These are phyloP conservation scores for Dissostichus mawsoni DNA, from an alignment of 2,113 vertebrate genomes.

Conservation along the genomic window DNA sequence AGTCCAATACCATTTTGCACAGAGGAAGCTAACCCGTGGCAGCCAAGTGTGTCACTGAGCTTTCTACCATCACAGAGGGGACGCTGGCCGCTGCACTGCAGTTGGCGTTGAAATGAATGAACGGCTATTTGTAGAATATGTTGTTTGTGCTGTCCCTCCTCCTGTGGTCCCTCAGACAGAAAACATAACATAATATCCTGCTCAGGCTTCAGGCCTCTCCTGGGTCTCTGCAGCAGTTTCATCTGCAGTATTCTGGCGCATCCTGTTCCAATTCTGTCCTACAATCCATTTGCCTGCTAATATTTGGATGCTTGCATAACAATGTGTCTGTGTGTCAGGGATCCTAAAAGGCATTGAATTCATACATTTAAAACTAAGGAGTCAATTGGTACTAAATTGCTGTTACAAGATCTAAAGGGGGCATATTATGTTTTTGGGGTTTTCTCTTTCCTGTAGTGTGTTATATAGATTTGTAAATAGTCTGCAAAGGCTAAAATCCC, in stretches of 20 bases:
- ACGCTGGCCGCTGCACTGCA: constrained; percentile 32
- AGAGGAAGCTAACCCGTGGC: constrained; percentile 10
- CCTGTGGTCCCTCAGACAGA: constrained; percentile 2
- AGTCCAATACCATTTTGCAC: constrained; percentile 46
- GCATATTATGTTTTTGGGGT: too few relatives aligned
- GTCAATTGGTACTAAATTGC: too few relatives aligned
- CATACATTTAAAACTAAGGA: too few relatives aligned
- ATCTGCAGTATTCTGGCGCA: background rate
- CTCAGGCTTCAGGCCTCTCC: background rate
- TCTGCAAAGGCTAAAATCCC: too few relatives aligned
- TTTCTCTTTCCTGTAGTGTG: too few relatives aligned
- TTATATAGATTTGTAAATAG: too few relatives aligned
- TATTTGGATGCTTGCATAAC: background rate
- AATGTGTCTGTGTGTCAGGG: background rate
- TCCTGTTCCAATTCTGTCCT: constrained; percentile 17
- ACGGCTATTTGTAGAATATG: constrained; percentile 47
- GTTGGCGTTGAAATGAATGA: constrained; percentile 46
- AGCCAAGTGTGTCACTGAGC: constrained; percentile 70
- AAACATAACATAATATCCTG: constrained; percentile 16
- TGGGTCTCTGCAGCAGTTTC: background rate
- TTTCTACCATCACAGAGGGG: constrained; percentile 51
- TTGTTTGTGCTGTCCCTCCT: constrained; percentile 22
- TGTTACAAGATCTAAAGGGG: too few relatives aligned
- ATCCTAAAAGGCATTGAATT: too few relatives aligned
- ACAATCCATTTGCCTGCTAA: background rate